phyloP scores from a whole-genome alignment of 2,113 vertebrate genomes.

The Morphnarchus princeps region DNA sequence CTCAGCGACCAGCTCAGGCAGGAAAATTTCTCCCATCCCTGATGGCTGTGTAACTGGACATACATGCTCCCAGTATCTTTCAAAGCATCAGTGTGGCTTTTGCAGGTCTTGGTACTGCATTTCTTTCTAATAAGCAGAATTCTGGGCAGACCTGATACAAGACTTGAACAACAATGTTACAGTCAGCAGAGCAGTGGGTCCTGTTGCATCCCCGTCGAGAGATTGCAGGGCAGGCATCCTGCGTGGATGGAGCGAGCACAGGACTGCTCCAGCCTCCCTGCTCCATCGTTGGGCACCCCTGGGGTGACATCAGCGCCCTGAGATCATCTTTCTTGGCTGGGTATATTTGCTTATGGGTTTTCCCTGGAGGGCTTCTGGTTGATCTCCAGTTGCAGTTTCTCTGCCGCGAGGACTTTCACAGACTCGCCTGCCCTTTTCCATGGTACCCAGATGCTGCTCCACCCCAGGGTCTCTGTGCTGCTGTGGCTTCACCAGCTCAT shows the following conservation, averaged over 20 bases:
- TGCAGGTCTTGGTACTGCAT: not conserved
- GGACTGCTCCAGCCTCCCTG: not conserved
- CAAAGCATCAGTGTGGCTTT: not conserved
- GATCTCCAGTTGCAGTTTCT: not conserved
- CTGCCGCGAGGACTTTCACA: not conserved
- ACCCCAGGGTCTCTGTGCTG: not conserved
- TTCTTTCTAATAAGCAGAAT: not conserved
- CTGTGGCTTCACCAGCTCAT: slow-evolving; percentile 42
- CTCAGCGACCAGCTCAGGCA: slow-evolving; percentile 14
- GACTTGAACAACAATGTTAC: not conserved
- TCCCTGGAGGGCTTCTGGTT: slow-evolving; percentile 20
- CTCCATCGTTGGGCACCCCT: not conserved
- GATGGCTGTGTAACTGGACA: not conserved
- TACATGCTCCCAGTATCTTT: not conserved
- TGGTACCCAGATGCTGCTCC: not conserved
- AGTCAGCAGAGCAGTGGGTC: not conserved
- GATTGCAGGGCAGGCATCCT: not conserved
- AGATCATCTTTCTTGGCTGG: not conserved
- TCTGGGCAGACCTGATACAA: not conserved
- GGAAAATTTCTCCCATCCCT: not conserved
- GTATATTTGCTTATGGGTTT: not conserved
- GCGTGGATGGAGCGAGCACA: not conserved
- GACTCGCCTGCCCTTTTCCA: not conserved
- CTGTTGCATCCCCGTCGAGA: not conserved
- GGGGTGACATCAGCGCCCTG: not conserved